These are phyloP conservation scores for Pristionchus entomophagus DNA, from an alignment of 2,888 invertebrate species.

Conservation along the genomic window DNA sequence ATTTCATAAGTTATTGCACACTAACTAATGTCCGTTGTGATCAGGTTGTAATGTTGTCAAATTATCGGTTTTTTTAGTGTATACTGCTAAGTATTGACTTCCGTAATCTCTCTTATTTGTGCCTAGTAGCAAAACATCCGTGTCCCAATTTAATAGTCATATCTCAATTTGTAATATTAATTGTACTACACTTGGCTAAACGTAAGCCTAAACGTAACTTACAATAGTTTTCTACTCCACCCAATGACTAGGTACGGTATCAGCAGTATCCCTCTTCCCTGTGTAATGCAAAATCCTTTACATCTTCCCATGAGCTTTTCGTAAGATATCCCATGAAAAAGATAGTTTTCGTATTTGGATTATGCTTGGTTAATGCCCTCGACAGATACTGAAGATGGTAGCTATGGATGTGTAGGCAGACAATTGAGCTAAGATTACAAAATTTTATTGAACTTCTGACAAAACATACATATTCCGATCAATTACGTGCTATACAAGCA, in stretches of 20 bases:
- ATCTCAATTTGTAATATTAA: not conserved
- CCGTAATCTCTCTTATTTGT: conserved; percentile 24
- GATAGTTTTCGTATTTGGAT: not conserved
- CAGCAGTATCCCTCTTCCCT: not conserved
- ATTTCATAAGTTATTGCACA: conserved; percentile 5
- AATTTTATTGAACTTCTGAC: no score
- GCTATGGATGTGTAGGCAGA: no score
- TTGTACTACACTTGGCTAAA: not conserved
- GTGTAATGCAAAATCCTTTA: conserved; percentile 15
- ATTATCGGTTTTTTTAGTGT: not conserved
- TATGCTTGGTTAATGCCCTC: no score
- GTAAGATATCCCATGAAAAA: no score
- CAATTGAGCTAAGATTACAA: no score
- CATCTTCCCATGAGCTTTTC: conserved; percentile 6
- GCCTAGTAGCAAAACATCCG: conserved; percentile 8
- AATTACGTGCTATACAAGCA: no score
- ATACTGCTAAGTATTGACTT: conserved; percentile 11
- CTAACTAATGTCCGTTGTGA: conserved; percentile 25
- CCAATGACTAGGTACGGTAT: conserved; percentile 3
- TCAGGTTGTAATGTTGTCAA: conserved; percentile 24
- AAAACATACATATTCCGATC: no score
- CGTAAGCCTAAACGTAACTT: not conserved
- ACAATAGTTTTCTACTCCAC: not conserved
- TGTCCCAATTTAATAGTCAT: conserved; percentile 9
- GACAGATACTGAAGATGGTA: no score